A percentile compares a stretch with the other conserved stretches of the same genome.
Conservation (phyloP, 2,888 invertebrate species). For the Drosophila formosana region DNA sequence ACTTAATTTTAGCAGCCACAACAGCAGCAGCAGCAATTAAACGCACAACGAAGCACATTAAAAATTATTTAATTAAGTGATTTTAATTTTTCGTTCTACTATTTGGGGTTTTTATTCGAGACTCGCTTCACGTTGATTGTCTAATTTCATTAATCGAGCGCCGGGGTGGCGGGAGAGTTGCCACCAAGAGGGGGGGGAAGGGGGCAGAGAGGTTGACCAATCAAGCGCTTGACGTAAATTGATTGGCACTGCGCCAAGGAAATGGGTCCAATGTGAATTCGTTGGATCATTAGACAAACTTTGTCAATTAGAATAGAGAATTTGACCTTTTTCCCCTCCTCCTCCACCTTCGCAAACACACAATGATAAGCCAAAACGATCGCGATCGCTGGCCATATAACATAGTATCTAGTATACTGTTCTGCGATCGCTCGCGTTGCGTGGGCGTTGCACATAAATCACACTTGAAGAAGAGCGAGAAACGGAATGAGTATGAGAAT, state of each 20-base stretch:
- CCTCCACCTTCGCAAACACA: no score
- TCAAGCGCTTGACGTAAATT: conserved; percentile 69
- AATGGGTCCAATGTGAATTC: conserved; percentile 43
- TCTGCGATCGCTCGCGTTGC: conserved; percentile 45
- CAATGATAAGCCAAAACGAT: background rate
- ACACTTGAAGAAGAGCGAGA: conserved; percentile 54
- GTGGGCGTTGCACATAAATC: conserved; percentile 71
- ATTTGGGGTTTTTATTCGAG: conserved; percentile 31
- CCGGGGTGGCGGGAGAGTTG: conserved; percentile 1
- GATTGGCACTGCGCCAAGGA: conserved; percentile 67
- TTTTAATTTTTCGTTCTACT: conserved; percentile 68
- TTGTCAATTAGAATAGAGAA: conserved; percentile 68
- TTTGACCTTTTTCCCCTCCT: conserved; percentile 60
- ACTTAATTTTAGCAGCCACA: conserved; percentile 28
- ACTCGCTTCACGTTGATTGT: conserved; percentile 62
- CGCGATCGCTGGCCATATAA: no score
- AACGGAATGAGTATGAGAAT: conserved; percentile 17
- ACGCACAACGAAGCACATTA: conserved; percentile 65
- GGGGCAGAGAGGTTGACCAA: conserved; percentile 53
- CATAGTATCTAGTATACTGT: no score
- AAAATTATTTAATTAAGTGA: conserved; percentile 81
- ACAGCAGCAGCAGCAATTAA: conserved; percentile 42
- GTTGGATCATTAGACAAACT: conserved; percentile 33
- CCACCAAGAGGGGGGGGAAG: background rate
- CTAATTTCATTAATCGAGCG: conserved; percentile 76